A percentile compares a stretch with the other conserved stretches of the same genome.
These are phyloP conservation scores for Pollimyrus isidori DNA, from an alignment of 2,113 vertebrate genomes.

Conservation along the genomic window DNA sequence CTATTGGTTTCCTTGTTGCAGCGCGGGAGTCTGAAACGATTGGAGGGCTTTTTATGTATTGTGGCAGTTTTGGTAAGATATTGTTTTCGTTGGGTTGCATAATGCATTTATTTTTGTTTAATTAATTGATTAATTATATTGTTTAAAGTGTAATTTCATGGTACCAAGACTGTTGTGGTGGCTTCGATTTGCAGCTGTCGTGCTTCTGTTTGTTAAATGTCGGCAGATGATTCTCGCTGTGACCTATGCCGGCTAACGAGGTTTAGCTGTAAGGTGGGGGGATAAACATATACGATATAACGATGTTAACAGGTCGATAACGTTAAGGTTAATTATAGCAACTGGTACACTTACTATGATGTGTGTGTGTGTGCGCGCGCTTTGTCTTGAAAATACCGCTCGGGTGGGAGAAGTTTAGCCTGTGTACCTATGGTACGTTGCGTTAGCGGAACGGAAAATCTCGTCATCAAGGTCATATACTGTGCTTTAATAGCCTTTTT, in stretches of 20 bases:
- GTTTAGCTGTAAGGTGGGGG: not conserved
- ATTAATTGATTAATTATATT: not conserved
- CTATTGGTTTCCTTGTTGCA: conserved; percentile 40
- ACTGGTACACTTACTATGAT: not conserved
- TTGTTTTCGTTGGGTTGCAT: not conserved
- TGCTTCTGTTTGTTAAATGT: not conserved
- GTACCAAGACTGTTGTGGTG: not conserved
- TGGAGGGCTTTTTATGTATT: not conserved
- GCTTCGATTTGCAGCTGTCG: not conserved
- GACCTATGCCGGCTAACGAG: not conserved
- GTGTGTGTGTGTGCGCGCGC: not conserved
- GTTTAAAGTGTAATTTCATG: not conserved
- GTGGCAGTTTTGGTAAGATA: not conserved
- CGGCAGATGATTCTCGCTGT: not conserved
- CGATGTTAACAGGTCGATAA: not conserved
- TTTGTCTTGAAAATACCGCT: not conserved
- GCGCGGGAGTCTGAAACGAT: conserved; percentile 49
- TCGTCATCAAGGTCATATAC: not conserved
- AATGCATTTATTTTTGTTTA: not conserved
- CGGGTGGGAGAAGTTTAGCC: not conserved
- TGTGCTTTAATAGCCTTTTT: not conserved
- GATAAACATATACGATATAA: not conserved
- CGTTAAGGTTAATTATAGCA: not conserved
- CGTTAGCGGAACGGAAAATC: not conserved
- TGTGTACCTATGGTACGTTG: not conserved